Percentiles rank a stretch among this genome's conserved stretches.
phyloP scores from a whole-genome alignment of 1,140 invertebrate genomes.

The Leptestheria dahalacensis region DNA sequence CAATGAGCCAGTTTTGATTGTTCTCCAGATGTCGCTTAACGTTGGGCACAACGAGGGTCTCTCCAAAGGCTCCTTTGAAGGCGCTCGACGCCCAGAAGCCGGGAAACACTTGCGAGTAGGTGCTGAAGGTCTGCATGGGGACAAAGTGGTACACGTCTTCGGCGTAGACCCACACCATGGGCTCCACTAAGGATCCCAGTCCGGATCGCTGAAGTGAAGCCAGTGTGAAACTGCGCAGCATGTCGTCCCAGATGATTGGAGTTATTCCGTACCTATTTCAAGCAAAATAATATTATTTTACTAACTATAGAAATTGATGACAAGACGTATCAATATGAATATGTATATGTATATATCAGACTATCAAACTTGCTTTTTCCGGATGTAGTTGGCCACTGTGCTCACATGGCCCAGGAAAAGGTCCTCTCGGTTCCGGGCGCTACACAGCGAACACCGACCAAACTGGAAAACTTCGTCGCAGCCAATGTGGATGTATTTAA shows the following conservation, averaged over 20 bases:
- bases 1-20: slow-evolving; percentile 51
- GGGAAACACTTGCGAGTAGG: slow-evolving; percentile 63
- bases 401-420: slow-evolving; percentile 56
- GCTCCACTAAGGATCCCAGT: slow-evolving; percentile 55
- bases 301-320: too few relatives aligned
- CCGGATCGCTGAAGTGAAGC: slow-evolving; percentile 38
- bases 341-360: too few relatives aligned
- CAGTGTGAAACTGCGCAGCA: slow-evolving; percentile 54
- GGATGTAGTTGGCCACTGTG: slow-evolving; percentile 29
- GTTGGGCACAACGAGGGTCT: slow-evolving; percentile 47
- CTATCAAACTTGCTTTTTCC: slow-evolving; percentile 18
- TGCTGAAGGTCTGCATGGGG: slow-evolving; percentile 49
- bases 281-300: background rate
- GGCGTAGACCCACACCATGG: slow-evolving; percentile 68
- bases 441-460: slow-evolving; percentile 58
- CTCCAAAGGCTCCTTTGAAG: slow-evolving; percentile 76
- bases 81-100: slow-evolving; percentile 77
- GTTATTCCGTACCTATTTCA: slow-evolving; percentile 25
- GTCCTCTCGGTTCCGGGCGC: slow-evolving; percentile 33
- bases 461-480: slow-evolving; percentile 52
- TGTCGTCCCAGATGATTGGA: slow-evolving; percentile 87
- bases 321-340: too few relatives aligned
- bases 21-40: slow-evolving; percentile 50
- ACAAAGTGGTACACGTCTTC: slow-evolving; percentile 43
- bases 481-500: slow-evolving; percentile 39